Evolutionary conservation across 2,797 vertebrate species (phyloP).

Genomic region (Acipenser transmontanus): DNA sequence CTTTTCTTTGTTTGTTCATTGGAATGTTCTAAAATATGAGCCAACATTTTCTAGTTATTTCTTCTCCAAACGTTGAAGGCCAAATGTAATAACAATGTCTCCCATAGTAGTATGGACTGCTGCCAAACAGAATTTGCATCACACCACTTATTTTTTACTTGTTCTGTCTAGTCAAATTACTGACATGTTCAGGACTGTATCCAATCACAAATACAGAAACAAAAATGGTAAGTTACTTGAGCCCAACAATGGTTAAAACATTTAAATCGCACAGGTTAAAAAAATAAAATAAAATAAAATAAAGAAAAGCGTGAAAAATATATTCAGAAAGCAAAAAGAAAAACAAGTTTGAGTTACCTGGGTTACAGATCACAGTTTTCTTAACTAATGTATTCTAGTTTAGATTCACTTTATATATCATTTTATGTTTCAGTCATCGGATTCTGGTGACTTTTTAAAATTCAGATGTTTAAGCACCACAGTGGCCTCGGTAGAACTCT

Average conservation of each 20-base stretch:
- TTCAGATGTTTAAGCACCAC: too few relatives aligned
- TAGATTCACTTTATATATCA: too few relatives aligned
- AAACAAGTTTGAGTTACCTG: too few relatives aligned
- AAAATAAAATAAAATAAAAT: not conserved
- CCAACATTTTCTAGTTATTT: conserved; percentile 19
- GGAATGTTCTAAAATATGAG: conserved; percentile 23
- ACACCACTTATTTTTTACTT: conserved; percentile 12
- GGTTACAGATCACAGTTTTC: too few relatives aligned
- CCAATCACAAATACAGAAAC: conserved; percentile 8
- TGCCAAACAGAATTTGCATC: conserved; percentile 20
- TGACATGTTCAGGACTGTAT: conserved; percentile 13
- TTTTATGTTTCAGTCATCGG: too few relatives aligned
- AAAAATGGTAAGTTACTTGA: not conserved
- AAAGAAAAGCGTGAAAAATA: not conserved
- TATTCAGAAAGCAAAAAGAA: too few relatives aligned
- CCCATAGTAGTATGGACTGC: conserved; percentile 22
- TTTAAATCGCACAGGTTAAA: not conserved
- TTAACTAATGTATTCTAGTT: too few relatives aligned
- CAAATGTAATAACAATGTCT: conserved; percentile 23
- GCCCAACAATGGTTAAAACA: not conserved
- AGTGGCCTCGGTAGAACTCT: too few relatives aligned
- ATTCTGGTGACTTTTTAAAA: too few relatives aligned
- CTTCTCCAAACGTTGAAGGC: conserved; percentile 20
- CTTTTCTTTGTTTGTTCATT: conserved; percentile 18
- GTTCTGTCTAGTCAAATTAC: conserved; percentile 15